phyloP scores from a whole-genome alignment of 1,140 invertebrate species.

The Harpegnathos saltator region DNA sequence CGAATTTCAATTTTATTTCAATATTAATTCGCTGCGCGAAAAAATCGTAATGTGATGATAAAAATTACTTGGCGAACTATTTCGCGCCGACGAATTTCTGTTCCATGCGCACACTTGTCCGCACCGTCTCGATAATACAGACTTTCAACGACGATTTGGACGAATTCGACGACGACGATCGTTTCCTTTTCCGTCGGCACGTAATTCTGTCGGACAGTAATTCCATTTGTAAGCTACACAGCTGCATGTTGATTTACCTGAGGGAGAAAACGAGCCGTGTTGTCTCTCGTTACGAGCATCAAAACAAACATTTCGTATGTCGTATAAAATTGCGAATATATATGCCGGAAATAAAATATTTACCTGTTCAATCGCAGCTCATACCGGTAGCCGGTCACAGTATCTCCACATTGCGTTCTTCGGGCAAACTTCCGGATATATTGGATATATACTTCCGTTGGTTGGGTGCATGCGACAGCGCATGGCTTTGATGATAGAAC shows the following conservation, averaged over 20 bases:
- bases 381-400: background rate
- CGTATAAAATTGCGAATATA: slow-evolving; percentile 7
- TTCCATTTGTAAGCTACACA: slow-evolving; percentile 25
- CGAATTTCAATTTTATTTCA: background rate
- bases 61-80: no score
- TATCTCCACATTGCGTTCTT: slow-evolving; percentile 19
- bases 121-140: no score
- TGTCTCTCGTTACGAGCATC: slow-evolving; percentile 28
- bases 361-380: slow-evolving; percentile 24
- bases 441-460: slow-evolving; percentile 1
- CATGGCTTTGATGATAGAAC: no score
- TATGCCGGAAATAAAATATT: slow-evolving; percentile 56
- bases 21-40: no score
- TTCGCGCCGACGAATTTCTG: no score
- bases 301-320: background rate
- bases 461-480: no score
- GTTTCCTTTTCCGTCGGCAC: background rate
- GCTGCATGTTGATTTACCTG: slow-evolving; percentile 29
- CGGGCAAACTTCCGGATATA: slow-evolving; percentile 17
- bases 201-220: slow-evolving; percentile 25
- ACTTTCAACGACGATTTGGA: no score
- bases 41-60: no score
- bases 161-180: background rate
- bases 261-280: background rate
- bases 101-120: no score